phyloP scores from a whole-genome alignment of 2,797 vertebrate genomes.

The Chrosomus eos region DNA sequence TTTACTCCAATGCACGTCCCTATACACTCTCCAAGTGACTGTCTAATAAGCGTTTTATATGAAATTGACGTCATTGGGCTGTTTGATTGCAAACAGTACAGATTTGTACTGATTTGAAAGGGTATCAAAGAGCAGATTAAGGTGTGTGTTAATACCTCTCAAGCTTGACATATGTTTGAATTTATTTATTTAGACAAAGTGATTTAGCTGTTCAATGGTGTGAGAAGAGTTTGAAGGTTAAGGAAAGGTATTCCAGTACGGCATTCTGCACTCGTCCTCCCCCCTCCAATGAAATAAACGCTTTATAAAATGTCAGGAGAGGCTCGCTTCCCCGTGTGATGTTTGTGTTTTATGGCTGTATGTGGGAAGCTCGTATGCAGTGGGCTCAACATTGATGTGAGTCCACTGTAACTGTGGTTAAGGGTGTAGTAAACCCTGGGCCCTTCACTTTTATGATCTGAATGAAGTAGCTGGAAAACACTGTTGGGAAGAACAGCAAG shows the following conservation, averaged over 20 bases:
- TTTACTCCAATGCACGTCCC: background rate
- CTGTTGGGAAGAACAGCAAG: conserved; percentile 64
- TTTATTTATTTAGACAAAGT: background rate
- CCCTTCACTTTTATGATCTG: conserved; percentile 77
- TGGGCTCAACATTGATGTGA: conserved; percentile 72
- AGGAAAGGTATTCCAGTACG: conserved; percentile 6
- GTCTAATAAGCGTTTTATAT: background rate
- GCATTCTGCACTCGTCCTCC: conserved; percentile 68
- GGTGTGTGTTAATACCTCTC: background rate
- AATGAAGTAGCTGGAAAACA: conserved; percentile 75
- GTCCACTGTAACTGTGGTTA: conserved; percentile 73
- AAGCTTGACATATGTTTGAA: background rate
- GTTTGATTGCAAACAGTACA: background rate
- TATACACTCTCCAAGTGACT: background rate
- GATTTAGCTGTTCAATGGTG: background rate
- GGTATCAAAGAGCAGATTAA: background rate
- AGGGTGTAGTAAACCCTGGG: conserved; percentile 78
- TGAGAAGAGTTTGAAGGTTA: background rate
- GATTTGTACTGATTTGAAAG: background rate
- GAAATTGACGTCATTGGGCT: background rate
- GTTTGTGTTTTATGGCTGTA: conserved; percentile 71
- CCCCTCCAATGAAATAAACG: conserved; percentile 77
- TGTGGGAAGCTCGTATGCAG: conserved; percentile 68
- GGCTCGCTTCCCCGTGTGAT: conserved; percentile 74
- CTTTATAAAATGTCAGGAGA: conserved; percentile 83